phyloP scores from a whole-genome alignment of 1,140 invertebrate species.

The Agrilus planipennis region DNA sequence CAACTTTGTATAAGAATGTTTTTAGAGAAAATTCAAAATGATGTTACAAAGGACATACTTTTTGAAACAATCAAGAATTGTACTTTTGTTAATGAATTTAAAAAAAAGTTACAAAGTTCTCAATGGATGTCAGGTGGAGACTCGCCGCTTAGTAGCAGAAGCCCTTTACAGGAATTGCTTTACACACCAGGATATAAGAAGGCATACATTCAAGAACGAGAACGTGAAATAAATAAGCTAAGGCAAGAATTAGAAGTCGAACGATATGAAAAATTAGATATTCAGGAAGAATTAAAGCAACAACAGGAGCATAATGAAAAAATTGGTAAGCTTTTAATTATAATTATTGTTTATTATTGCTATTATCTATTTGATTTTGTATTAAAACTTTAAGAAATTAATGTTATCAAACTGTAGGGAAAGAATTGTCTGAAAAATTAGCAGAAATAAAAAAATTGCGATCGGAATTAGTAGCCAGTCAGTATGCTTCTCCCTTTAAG shows the following conservation, averaged over 20 bases:
- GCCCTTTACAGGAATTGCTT: slow-evolving; percentile 25
- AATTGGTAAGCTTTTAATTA: slow-evolving; percentile 16
- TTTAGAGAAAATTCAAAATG: slow-evolving; percentile 19
- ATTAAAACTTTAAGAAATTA: background rate
- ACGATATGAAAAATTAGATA: slow-evolving; percentile 25
- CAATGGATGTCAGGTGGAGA: slow-evolving; percentile 8
- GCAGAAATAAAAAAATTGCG: slow-evolving; percentile 17
- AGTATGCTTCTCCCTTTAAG: slow-evolving; percentile 18
- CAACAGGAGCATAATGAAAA: slow-evolving; percentile 21
- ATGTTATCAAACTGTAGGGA: slow-evolving; percentile 13
- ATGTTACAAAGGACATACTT: slow-evolving; percentile 22
- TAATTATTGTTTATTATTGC: background rate
- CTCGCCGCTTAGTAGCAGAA: slow-evolving; percentile 11
- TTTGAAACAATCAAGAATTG: slow-evolving; percentile 14
- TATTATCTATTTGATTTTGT: background rate
- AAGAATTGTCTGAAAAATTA: slow-evolving; percentile 18
- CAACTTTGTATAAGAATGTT: slow-evolving; percentile 26
- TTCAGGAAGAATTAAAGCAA: slow-evolving; percentile 21
- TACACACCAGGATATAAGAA: slow-evolving; percentile 22
- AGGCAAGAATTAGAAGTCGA: slow-evolving; percentile 21
- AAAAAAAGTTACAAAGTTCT: slow-evolving; percentile 5
- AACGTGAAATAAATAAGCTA: slow-evolving; percentile 21
- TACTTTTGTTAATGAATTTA: slow-evolving; percentile 3
- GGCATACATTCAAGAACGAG: slow-evolving; percentile 17
- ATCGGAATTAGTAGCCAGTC: slow-evolving; percentile 17